A percentile compares a stretch with the other conserved stretches of the same genome.
These are phyloP conservation scores for Hemistola chrysoprasaria DNA, from an alignment of 2,888 invertebrate genomes.

Conservation along the genomic window DNA sequence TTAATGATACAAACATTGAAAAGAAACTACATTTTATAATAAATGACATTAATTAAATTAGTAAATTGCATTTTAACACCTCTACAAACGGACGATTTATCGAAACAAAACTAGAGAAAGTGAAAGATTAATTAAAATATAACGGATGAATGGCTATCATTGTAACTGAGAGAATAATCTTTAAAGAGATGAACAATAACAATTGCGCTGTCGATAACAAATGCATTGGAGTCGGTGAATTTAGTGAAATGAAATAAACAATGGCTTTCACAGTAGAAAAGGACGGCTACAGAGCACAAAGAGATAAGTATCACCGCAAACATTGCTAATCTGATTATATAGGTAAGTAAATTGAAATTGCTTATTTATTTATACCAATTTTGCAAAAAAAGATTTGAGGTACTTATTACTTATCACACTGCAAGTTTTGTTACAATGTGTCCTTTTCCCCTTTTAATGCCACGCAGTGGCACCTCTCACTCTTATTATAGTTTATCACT, in stretches of 20 bases:
- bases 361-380: too few species aligned
- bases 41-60: slow-evolving; percentile 20
- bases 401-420: too few species aligned
- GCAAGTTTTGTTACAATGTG: too few species aligned
- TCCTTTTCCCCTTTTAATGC: too few species aligned
- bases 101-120: slow-evolving; percentile 50
- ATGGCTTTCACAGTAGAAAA: slow-evolving; percentile 38
- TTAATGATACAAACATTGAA: not conserved
- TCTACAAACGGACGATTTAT: slow-evolving; percentile 19
- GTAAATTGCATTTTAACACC: slow-evolving; percentile 16
- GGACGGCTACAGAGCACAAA: slow-evolving; percentile 20
- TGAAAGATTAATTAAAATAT: slow-evolving; percentile 58
- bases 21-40: slow-evolving; percentile 2
- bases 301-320: slow-evolving; percentile 36
- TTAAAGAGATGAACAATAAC: slow-evolving; percentile 44
- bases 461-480: too few species aligned
- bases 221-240: slow-evolving; percentile 35
- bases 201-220: slow-evolving; percentile 41
- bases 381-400: too few species aligned
- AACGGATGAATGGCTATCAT: slow-evolving; percentile 47
- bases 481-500: too few species aligned
- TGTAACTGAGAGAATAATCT: too few species aligned
- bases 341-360: slow-evolving; percentile 1
- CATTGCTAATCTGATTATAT: slow-evolving; percentile 15
- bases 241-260: slow-evolving; percentile 53